These are phyloP conservation scores for Euplagia quadripunctaria DNA, from an alignment of 2,888 invertebrate species.

Conservation along the genomic window DNA sequence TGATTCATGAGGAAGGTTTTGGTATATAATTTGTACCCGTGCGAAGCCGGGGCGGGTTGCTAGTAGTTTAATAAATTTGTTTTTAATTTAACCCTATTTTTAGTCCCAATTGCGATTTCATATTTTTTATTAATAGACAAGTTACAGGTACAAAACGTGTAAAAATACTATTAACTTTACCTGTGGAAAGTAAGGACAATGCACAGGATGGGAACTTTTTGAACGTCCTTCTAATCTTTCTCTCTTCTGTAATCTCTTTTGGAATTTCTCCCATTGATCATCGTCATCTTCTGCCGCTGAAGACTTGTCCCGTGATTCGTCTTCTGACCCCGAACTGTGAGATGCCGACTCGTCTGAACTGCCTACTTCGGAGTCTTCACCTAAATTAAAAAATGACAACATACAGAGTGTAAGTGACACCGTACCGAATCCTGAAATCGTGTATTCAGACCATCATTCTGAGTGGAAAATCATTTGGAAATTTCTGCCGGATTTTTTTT, in stretches of 20 bases:
- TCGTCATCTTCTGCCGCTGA: constrained; percentile 91
- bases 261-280: constrained; percentile 98
- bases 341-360: constrained; percentile 83
- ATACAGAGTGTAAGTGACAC: no score
- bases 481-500: no score
- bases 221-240: constrained; percentile 97
- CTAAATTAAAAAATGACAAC: constrained; percentile 42
- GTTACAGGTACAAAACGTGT: not conserved
- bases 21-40: no score
- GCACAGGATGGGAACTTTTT: constrained; percentile 98
- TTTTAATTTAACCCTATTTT: no score
- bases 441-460: no score
- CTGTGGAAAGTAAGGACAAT: constrained; percentile 98
- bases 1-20: no score
- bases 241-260: constrained; percentile 94
- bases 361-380: constrained; percentile 79
- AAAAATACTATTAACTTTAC: constrained; percentile 71
- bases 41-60: no score
- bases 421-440: no score
- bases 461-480: no score
- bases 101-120: no score
- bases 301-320: constrained; percentile 89
- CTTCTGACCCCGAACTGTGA: constrained; percentile 80
- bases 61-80: no score
- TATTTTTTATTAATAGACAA: no score